Conservation (phyloP, 1,140 invertebrate species). For the Listronotus bonariensis region DNA sequence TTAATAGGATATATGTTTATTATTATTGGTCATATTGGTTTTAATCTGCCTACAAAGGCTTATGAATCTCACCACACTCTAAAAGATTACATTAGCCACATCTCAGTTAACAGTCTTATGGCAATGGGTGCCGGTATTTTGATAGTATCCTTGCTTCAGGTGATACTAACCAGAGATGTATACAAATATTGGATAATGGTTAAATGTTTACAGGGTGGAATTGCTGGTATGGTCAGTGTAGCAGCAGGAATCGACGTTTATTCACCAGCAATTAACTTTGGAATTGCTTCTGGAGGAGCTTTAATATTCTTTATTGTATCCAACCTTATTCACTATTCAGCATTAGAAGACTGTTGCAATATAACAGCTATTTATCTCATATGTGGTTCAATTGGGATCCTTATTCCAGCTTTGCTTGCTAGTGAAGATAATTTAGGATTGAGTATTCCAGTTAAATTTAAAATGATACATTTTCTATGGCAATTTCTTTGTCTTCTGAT, state of each 20-base stretch:
- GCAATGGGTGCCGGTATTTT: constrained; percentile 38
- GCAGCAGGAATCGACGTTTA: constrained; percentile 40
- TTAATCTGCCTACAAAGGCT: constrained; percentile 27
- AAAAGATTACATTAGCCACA: constrained; percentile 26
- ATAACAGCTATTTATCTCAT: constrained; percentile 42
- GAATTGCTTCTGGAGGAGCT: constrained; percentile 30
- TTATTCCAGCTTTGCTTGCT: constrained; percentile 26
- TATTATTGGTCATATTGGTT: constrained; percentile 39
- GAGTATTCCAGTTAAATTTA: neutral
- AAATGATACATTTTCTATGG: constrained; percentile 30
- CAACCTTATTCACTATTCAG: constrained; percentile 35
- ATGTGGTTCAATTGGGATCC: constrained; percentile 30
- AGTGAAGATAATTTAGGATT: constrained; percentile 26
- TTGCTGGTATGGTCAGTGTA: constrained; percentile 40
- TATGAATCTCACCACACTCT: constrained; percentile 20
- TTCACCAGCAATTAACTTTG: constrained; percentile 28
- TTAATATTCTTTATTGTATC: constrained; percentile 35
- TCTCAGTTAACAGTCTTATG: constrained; percentile 42
- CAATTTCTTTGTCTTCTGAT: constrained; percentile 34
- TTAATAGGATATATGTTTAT: constrained; percentile 43
- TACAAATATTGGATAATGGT: constrained; percentile 44
- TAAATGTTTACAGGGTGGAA: constrained; percentile 41
- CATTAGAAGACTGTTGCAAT: constrained; percentile 46
- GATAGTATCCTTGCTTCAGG: constrained; percentile 31
- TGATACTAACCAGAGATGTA: constrained; percentile 35